A percentile compares a stretch with the other conserved stretches of the same genome.
phyloP scores from a whole-genome alignment of 2,888 invertebrate genomes.

The Drosophila anomelani region DNA sequence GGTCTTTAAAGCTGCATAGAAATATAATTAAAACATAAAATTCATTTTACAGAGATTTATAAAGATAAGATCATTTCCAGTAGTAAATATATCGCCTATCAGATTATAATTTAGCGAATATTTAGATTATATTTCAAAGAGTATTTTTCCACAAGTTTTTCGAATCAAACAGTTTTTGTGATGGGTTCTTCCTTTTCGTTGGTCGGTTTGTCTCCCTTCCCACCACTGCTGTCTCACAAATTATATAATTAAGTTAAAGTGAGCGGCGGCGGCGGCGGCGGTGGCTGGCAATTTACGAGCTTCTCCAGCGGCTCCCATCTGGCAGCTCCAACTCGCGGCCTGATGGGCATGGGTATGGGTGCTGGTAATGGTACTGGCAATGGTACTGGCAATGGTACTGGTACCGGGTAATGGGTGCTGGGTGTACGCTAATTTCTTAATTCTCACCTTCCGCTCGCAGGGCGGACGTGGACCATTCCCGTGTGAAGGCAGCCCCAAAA shows the following conservation, averaged over 20 bases:
- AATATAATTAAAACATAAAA: not conserved
- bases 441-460: conserved; percentile 81
- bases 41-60: not conserved
- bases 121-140: conserved; percentile 9
- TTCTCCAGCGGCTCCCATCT: conserved; percentile 38
- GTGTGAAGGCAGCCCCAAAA: conserved; percentile 72
- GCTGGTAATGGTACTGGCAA: conserved; percentile 7
- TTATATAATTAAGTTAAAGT: conserved; percentile 81
- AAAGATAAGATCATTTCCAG: no score
- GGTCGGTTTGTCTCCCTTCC: conserved; percentile 30
- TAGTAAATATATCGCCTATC: no score
- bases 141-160: conserved; percentile 9
- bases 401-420: conserved; percentile 6
- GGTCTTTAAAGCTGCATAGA: no score
- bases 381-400: conserved; percentile 4
- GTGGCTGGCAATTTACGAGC: conserved; percentile 45
- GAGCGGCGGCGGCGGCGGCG: conserved; percentile 61
- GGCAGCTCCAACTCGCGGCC: conserved; percentile 31
- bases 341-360: conserved; percentile 22
- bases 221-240: conserved; percentile 55
- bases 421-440: conserved; percentile 79
- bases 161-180: not conserved
- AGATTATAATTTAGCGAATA: no score
- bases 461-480: conserved; percentile 53
- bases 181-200: conserved; percentile 18